Conservation (phyloP, 2,113 vertebrate genomes). For the Phycodurus eques region DNA sequence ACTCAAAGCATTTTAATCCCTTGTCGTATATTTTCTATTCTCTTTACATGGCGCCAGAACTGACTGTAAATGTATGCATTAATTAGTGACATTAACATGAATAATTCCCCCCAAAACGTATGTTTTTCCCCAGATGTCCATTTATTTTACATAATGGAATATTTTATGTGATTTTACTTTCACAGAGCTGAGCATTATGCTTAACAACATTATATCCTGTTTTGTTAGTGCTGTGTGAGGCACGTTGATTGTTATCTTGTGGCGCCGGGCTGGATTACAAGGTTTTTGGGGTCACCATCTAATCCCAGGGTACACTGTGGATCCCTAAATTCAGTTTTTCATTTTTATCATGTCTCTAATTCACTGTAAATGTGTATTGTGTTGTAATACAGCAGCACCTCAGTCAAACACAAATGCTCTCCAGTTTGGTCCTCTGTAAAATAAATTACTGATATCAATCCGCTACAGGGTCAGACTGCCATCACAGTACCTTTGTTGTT, state of each 20-base stretch:
- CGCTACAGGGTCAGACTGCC: too few relatives aligned
- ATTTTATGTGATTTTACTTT: too few relatives aligned
- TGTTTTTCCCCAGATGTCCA: too few relatives aligned
- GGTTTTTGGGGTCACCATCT: conserved; percentile 39
- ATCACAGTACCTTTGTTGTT: too few relatives aligned
- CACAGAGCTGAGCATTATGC: too few relatives aligned
- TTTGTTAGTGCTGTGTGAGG: conserved; percentile 34
- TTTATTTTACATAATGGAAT: too few relatives aligned
- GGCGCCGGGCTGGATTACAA: conserved; percentile 51
- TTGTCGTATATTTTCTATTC: not conserved
- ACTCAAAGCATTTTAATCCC: too few relatives aligned
- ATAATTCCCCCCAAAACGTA: not conserved
- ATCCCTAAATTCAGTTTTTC: conserved; percentile 62
- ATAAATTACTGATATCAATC: too few relatives aligned
- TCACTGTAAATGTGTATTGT: conserved; percentile 57
- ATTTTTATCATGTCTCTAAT: conserved; percentile 60
- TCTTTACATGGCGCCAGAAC: not conserved
- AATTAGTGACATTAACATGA: not conserved
- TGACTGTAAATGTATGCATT: not conserved
- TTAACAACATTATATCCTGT: not conserved
- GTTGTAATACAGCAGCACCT: too few relatives aligned
- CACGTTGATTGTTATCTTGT: conserved; percentile 22
- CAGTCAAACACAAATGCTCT: too few relatives aligned
- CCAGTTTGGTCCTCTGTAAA: too few relatives aligned
- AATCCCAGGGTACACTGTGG: conserved; percentile 56